A percentile compares a stretch with the other conserved stretches of the same genome.
Conservation (phyloP, 2,797 vertebrate genomes). For the Xenentodon cancila region DNA sequence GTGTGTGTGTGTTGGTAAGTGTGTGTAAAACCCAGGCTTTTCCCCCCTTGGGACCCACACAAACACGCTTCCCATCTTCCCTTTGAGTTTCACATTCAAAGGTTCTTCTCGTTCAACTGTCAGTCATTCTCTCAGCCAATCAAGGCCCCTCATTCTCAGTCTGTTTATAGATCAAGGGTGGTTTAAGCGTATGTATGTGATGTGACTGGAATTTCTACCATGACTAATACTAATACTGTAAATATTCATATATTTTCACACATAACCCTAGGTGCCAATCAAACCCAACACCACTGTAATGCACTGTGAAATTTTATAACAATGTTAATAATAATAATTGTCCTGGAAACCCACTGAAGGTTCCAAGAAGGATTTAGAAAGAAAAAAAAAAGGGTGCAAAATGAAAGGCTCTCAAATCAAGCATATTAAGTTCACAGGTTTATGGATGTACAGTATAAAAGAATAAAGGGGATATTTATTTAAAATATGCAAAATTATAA, state of each 20-base stretch:
- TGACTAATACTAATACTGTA: constrained; percentile 84
- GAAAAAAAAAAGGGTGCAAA: constrained; percentile 27
- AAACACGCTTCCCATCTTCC: constrained; percentile 83
- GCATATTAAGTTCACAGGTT: constrained; percentile 36
- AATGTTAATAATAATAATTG: constrained; percentile 45
- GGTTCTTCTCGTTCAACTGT: constrained; percentile 82
- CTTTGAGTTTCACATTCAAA: constrained; percentile 85
- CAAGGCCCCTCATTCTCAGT: constrained; percentile 76
- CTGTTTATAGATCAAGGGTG: constrained; percentile 84
- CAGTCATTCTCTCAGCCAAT: constrained; percentile 82
- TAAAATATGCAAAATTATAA: constrained; percentile 38
- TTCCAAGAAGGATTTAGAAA: constrained; percentile 48
- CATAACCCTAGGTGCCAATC: constrained; percentile 75
- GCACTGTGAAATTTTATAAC: constrained; percentile 41
- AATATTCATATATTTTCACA: constrained; percentile 78
- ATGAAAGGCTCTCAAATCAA: constrained; percentile 34
- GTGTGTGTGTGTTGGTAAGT: constrained; percentile 51
- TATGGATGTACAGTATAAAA: constrained; percentile 2
- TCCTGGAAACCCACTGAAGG: constrained; percentile 61
- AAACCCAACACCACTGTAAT: constrained; percentile 66
- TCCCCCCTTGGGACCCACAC: constrained; percentile 80
- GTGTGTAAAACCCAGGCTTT: constrained; percentile 78
- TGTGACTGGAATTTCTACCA: constrained; percentile 83
- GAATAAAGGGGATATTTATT: constrained; percentile 33
- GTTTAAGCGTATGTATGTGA: constrained; percentile 82